Evolutionary conservation across 2,797 vertebrate genomes (phyloP), one percentile per base, ranked within the genome.

Genomic region (Mastacembelus armatus): DNA sequence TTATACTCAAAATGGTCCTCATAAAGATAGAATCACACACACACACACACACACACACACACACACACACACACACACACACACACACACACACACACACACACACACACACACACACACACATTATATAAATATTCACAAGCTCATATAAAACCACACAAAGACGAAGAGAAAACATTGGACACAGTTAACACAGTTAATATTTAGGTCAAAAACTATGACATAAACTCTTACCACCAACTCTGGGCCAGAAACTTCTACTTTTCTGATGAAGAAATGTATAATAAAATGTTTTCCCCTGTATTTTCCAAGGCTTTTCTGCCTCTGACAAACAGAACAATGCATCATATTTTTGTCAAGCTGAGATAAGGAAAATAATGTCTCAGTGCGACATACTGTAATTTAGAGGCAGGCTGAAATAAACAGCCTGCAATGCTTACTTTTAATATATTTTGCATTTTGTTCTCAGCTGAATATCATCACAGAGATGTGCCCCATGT

Each of bases 121-220:
- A n/a, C 19, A 16, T 15, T 39, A 24, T 7, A 26, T n/a, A 38
- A 55, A 36, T 49, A 29, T 27, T 57, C 8, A 38, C 35, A 16
- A 10, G 2, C 16, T 52, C 7, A 52, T 4, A 22, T 19, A 51
- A 47, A 15, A 49, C 24, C 18, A 16, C 39, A 54, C 66, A 59
- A 16, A 67, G 45, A 59, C 42, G 10, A n/a, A n/a, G n/a, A n/a
- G n/a, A n/a, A n/a, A n/a, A n/a, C n/a, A n/a, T n/a, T n/a, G n/a
- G 44, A 11, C 4, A 26, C 54, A 48, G 43, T 47, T 2, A 33
- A 33, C 22, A n/a, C n/a, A n/a, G n/a, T n/a, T n/a, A n/a, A n/a
- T n/a, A 64, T 49, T 69, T 65, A 54, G 51, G 48, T 48, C 48
- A 66, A 15, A 29, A 7, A 52, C n/a, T n/a, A n/a, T n/a, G n/a